Conservation (phyloP, 2,797 vertebrate genomes). For the Cercopithecus hamlyni region DNA sequence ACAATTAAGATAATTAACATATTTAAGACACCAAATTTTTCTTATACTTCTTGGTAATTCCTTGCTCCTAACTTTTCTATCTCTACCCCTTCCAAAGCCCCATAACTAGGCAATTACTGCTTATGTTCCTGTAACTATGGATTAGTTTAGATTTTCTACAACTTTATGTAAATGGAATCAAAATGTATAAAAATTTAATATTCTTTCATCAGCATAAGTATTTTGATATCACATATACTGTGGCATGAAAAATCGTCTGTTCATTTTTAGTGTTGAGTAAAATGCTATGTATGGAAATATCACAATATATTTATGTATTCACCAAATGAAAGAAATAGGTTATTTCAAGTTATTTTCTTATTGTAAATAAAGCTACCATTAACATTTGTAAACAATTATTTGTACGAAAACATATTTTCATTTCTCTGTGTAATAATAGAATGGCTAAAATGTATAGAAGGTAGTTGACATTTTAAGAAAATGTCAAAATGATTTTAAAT, state of each 20-base stretch:
- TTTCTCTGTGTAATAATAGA: not conserved
- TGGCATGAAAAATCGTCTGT: not conserved
- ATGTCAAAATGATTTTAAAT: not conserved
- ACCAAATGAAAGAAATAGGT: not conserved
- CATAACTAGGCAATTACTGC: not conserved
- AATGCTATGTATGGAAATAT: not conserved
- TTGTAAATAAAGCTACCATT: not conserved
- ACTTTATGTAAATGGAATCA: not conserved
- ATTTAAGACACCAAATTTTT: not conserved
- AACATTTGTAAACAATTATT: not conserved
- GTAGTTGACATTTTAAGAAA: not conserved
- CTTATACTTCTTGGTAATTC: not conserved
- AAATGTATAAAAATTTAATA: not conserved
- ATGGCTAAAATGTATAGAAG: not conserved
- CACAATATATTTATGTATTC: not conserved
- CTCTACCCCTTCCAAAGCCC: not conserved
- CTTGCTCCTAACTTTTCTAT: not conserved
- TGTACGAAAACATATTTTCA: not conserved
- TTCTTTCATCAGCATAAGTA: not conserved
- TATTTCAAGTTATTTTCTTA: not conserved
- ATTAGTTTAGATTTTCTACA: not conserved
- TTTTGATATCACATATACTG: not conserved
- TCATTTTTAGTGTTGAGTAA: not conserved
- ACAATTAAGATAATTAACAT: not conserved
- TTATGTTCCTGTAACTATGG: not conserved